These are phyloP conservation scores for Calameuta filiformis DNA, from an alignment of 2,888 invertebrate species.

Conservation along the genomic window DNA sequence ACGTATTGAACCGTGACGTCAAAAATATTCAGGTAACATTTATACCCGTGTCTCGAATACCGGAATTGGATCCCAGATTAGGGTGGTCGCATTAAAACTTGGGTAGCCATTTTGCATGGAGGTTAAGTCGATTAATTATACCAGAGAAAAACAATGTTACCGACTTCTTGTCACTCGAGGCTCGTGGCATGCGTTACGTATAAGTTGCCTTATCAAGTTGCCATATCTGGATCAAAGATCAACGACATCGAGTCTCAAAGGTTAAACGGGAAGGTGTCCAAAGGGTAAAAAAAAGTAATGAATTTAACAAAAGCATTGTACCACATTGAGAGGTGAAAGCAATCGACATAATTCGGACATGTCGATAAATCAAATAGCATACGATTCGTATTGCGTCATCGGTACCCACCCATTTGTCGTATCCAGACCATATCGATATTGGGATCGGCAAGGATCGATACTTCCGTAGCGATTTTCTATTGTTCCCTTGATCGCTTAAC, in stretches of 20 bases:
- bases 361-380: constrained; percentile 38
- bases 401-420: neutral
- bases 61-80: neutral
- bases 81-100: neutral
- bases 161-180: neutral
- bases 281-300: neutral
- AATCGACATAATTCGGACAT: constrained; percentile 38
- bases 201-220: neutral
- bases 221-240: neutral
- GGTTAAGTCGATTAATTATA: neutral
- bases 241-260: neutral
- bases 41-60: neutral
- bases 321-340: neutral
- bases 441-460: neutral
- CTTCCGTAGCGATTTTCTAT: neutral
- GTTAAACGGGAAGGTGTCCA: neutral
- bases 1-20: neutral
- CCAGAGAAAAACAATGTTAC: neutral
- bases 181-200: neutral
- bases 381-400: neutral
- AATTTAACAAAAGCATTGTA: neutral
- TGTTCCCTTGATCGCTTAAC: neutral
- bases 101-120: neutral
- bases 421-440: neutral
- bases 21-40: neutral